phyloP scores from a whole-genome alignment of 2,888 invertebrate genomes.

The Cantharis lateralis region DNA sequence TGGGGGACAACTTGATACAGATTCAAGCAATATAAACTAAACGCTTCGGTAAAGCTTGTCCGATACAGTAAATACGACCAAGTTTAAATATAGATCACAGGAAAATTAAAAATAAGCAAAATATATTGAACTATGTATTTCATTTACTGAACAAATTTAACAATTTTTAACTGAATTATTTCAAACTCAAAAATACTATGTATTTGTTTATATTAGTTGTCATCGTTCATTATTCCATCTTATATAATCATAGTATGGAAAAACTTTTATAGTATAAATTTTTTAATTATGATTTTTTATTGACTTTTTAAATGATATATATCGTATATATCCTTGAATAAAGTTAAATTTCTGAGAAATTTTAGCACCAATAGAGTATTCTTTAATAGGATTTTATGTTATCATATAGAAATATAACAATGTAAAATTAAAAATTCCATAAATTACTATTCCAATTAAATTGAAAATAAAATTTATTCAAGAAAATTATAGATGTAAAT shows the following conservation, averaged over 20 bases:
- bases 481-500: not conserved
- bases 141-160: too few relatives aligned
- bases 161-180: not conserved
- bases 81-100: not conserved
- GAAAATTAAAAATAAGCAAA: not conserved
- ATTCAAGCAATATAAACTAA: not conserved
- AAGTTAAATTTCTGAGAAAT: not conserved
- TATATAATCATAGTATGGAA: not conserved
- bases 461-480: not conserved
- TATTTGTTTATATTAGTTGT: too few relatives aligned
- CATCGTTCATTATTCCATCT: not conserved
- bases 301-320: not conserved
- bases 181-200: too few relatives aligned
- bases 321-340: not conserved
- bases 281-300: not conserved
- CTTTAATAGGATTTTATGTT: not conserved
- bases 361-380: not conserved
- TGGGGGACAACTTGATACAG: not conserved
- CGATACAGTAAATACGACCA: not conserved
- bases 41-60: not conserved
- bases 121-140: not conserved
- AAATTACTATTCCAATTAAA: not conserved
- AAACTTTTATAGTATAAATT: not conserved
- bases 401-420: not conserved
- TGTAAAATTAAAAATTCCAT: not conserved